Conservation (phyloP, 2,113 vertebrate species). For the Anarrhichthys ocellatus region DNA sequence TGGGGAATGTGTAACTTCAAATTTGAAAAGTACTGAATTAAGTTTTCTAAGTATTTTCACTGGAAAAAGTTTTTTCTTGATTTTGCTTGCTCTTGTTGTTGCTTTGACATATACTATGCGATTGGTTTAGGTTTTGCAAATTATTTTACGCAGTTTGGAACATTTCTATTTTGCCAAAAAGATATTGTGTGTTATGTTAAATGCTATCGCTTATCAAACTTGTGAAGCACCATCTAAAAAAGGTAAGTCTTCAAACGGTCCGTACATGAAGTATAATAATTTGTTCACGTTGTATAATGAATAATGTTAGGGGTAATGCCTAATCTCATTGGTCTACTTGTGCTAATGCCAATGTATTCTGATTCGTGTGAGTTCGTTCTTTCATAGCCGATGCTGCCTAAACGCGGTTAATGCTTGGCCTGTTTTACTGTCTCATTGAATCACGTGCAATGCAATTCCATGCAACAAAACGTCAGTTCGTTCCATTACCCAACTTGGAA, state of each 20-base stretch:
- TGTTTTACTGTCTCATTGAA: background rate
- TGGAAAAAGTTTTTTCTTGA: conserved; percentile 14
- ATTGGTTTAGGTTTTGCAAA: conserved; percentile 4
- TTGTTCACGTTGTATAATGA: background rate
- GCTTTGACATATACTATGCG: conserved; percentile 29
- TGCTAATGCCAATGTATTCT: background rate
- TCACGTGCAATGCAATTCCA: background rate
- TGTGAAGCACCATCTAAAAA: conserved; percentile 55
- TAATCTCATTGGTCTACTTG: background rate
- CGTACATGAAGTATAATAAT: background rate
- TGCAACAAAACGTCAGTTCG: background rate
- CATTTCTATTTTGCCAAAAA: conserved; percentile 13
- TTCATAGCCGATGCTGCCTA: background rate
- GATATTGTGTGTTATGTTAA: conserved; percentile 27
- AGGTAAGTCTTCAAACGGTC: conserved; percentile 71
- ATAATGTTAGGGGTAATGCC: background rate
- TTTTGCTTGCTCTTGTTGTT: conserved; percentile 46
- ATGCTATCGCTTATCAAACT: conserved; percentile 51
- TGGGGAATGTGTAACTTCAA: background rate
- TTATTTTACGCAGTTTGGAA: background rate
- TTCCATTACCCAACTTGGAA: background rate
- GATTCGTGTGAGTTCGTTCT: background rate
- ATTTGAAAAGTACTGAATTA: background rate
- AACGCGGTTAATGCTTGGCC: background rate
- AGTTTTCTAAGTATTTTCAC: conserved; percentile 19